These are phyloP conservation scores for Catajapyx aquilonaris DNA, from an alignment of 1,140 invertebrate genomes.

Conservation along the genomic window DNA sequence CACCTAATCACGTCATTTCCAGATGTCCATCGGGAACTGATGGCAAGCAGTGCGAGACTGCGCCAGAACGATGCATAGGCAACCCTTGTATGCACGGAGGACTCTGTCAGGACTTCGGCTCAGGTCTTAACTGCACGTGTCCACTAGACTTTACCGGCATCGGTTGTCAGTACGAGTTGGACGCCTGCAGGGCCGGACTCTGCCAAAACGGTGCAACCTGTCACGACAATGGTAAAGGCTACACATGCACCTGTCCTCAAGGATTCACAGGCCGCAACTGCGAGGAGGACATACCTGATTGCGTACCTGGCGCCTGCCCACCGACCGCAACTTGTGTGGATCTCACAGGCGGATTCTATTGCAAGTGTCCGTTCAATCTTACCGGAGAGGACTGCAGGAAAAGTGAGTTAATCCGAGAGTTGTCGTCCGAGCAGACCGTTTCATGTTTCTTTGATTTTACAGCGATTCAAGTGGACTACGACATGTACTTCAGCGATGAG, in stretches of 20 bases:
- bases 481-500: slow-evolving; percentile 81
- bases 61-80: slow-evolving; percentile 84
- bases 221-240: slow-evolving; percentile 58
- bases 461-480: slow-evolving; percentile 89
- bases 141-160: slow-evolving; percentile 63
- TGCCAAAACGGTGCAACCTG: slow-evolving; percentile 88
- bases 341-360: slow-evolving; percentile 77
- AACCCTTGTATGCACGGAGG: slow-evolving; percentile 91
- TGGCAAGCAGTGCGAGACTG: slow-evolving; percentile 84
- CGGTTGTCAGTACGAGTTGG: slow-evolving; percentile 83
- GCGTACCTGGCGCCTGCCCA: slow-evolving; percentile 82
- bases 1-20: no score
- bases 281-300: slow-evolving; percentile 79
- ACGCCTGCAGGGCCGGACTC: slow-evolving; percentile 64
- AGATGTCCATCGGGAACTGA: slow-evolving; percentile 82
- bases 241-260: slow-evolving; percentile 63
- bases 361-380: slow-evolving; percentile 86
- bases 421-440: neutral
- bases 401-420: slow-evolving; percentile 31
- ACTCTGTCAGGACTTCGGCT: slow-evolving; percentile 82
- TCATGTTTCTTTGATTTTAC: slow-evolving; percentile 18
- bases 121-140: slow-evolving; percentile 82
- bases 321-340: slow-evolving; percentile 86
- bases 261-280: slow-evolving; percentile 76
- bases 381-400: slow-evolving; percentile 92